These are phyloP conservation scores for Adelognathus sp. DNA, from an alignment of 2,888 invertebrate species.

Conservation along the genomic window DNA sequence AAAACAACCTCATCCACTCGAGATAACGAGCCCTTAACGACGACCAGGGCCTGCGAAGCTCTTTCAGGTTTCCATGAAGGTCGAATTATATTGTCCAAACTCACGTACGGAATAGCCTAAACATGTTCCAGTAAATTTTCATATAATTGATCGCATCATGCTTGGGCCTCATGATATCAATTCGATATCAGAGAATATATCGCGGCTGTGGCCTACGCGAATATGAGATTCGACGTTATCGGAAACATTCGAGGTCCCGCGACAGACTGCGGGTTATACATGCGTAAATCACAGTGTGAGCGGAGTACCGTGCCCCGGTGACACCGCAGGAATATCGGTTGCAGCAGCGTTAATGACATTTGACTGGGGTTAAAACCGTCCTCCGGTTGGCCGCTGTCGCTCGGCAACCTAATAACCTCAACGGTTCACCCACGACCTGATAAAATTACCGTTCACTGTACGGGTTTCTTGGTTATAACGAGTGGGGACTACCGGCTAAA, in stretches of 20 bases:
- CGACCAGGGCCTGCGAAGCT: neutral
- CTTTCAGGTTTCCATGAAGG: neutral
- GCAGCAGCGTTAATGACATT: slow-evolving; percentile 61
- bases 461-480: slow-evolving; percentile 56
- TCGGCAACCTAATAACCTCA: slow-evolving; percentile 41
- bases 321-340: slow-evolving; percentile 59
- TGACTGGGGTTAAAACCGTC: slow-evolving; percentile 59
- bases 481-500: slow-evolving; percentile 2
- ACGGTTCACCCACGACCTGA: slow-evolving; percentile 54
- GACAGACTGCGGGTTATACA: slow-evolving; percentile 41
- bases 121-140: slow-evolving; percentile 33
- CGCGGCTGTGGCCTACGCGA: slow-evolving; percentile 11
- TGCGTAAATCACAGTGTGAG: neutral
- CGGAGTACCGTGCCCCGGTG: slow-evolving; percentile 38
- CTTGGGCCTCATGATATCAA: slow-evolving; percentile 27
- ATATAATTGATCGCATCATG: slow-evolving; percentile 44
- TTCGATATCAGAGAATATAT: slow-evolving; percentile 37
- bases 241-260: slow-evolving; percentile 50
- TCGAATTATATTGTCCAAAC: slow-evolving; percentile 6
- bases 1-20: neutral
- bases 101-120: neutral
- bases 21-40: slow-evolving; percentile 1
- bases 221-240: slow-evolving; percentile 50
- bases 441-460: slow-evolving; percentile 52
- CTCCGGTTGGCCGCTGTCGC: slow-evolving; percentile 43